A percentile compares a stretch with the other conserved stretches of the same genome.
Evolutionary conservation across 2,797 vertebrate species (phyloP).

Genomic region (Dendrocincla fuliginosa): DNA sequence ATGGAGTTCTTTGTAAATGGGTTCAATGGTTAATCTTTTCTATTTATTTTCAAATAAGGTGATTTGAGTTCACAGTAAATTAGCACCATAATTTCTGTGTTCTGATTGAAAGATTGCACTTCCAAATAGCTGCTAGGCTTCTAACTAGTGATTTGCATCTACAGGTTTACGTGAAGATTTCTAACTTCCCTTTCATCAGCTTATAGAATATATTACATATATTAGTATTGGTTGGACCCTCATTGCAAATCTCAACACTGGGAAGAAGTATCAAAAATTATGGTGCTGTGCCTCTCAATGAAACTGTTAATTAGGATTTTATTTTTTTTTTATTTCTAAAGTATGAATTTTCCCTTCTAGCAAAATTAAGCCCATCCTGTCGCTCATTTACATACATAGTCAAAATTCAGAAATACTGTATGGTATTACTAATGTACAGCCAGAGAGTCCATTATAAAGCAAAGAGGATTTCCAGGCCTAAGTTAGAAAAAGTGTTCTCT

Average conservation of each 20-base stretch:
- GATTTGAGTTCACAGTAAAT: conserved; percentile 33
- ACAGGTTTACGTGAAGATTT: conserved; percentile 2
- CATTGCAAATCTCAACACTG: neutral
- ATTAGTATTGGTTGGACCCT: conserved; percentile 27
- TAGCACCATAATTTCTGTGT: conserved; percentile 28
- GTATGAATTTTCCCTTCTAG: neutral
- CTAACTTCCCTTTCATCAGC: conserved; percentile 14
- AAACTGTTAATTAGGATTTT: neutral
- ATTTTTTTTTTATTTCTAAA: neutral
- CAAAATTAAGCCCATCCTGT: conserved; percentile 1
- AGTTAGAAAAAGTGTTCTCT: neutral
- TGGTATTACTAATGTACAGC: neutral
- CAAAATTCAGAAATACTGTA: neutral
- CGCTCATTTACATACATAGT: neutral
- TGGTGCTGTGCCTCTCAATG: neutral
- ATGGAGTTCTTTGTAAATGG: neutral
- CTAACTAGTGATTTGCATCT: conserved; percentile 18
- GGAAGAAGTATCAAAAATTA: conserved; percentile 32
- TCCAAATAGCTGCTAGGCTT: conserved; percentile 24
- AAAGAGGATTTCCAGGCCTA: neutral
- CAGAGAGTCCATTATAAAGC: neutral
- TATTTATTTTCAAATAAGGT: conserved; percentile 54
- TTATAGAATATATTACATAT: neutral
- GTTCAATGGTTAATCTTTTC: conserved; percentile 11
- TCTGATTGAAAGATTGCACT: conserved; percentile 45